Evolutionary conservation across 2,888 invertebrate species (phyloP).

Genomic region (Pseudococcus longispinus): DNA sequence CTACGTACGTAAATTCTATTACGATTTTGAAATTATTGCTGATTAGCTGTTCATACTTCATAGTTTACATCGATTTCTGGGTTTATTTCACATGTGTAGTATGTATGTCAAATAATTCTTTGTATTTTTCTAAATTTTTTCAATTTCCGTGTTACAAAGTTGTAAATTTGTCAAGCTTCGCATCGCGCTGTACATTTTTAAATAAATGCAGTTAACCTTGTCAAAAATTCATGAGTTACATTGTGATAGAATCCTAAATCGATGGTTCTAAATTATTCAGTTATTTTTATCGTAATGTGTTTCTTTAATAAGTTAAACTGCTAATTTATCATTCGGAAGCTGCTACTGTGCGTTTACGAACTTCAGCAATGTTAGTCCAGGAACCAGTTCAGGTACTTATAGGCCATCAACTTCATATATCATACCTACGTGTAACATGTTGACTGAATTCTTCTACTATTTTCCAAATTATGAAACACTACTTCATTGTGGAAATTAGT

Average conservation of each 20-base stretch:
- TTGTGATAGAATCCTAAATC: background rate
- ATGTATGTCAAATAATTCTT: no score
- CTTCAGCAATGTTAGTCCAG: slow-evolving; percentile 46
- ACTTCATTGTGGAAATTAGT: background rate
- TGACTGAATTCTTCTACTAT: background rate
- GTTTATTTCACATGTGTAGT: no score
- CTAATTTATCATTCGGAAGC: background rate
- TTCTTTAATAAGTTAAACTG: background rate
- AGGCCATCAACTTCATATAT: background rate
- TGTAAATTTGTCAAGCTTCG: no score
- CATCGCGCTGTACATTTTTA: no score
- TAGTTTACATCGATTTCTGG: no score
- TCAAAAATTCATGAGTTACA: background rate
- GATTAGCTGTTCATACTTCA: no score
- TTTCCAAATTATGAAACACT: background rate
- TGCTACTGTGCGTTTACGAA: background rate
- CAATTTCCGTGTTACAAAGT: no score
- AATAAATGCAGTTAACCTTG: background rate
- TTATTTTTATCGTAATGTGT: slow-evolving; percentile 23
- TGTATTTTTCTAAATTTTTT: no score
- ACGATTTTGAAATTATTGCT: no score
- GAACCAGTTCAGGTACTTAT: slow-evolving; percentile 52
- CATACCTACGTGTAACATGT: background rate
- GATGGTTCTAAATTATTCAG: background rate
- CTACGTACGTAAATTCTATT: no score